Evolutionary conservation across 2,888 invertebrate genomes (phyloP).

Genomic region (Anorthoa munda): DNA sequence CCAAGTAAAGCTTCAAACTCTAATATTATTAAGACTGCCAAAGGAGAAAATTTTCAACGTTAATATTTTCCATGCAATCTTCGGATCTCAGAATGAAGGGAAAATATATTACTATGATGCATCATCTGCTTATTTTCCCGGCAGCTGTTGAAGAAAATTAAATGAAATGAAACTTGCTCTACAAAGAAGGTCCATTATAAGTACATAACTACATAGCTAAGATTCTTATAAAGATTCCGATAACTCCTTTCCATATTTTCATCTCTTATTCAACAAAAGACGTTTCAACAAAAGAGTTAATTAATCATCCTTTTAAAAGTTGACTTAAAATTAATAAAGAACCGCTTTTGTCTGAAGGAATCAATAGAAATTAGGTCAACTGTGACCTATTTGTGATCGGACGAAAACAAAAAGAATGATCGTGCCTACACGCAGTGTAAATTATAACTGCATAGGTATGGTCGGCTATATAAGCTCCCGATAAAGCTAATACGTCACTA

Average conservation of each 20-base stretch:
- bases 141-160: slow-evolving; percentile 44
- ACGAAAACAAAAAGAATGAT: slow-evolving; percentile 13
- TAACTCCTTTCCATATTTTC: background rate
- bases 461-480: background rate
- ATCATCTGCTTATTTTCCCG: slow-evolving; percentile 46
- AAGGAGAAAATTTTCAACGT: slow-evolving; percentile 45
- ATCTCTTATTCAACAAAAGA: no score
- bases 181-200: background rate
- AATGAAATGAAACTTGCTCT: slow-evolving; percentile 28
- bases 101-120: slow-evolving; percentile 60
- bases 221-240: background rate
- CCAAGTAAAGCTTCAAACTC: slow-evolving; percentile 44
- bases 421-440: background rate
- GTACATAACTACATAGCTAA: slow-evolving; percentile 14
- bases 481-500: slow-evolving; percentile 36
- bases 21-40: slow-evolving; percentile 48
- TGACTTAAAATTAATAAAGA: slow-evolving; percentile 34
- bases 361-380: slow-evolving; percentile 32
- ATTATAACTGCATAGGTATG: background rate
- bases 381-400: slow-evolving; percentile 17
- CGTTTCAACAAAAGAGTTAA: slow-evolving; percentile 20
- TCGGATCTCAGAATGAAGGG: slow-evolving; percentile 42
- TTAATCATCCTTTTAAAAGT: slow-evolving; percentile 34
- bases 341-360: slow-evolving; percentile 10
- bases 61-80: slow-evolving; percentile 52